Percentiles rank a stretch among this genome's conserved stretches.
Conservation (phyloP, 2,888 invertebrate genomes). For the Strigamia crassipes region DNA sequence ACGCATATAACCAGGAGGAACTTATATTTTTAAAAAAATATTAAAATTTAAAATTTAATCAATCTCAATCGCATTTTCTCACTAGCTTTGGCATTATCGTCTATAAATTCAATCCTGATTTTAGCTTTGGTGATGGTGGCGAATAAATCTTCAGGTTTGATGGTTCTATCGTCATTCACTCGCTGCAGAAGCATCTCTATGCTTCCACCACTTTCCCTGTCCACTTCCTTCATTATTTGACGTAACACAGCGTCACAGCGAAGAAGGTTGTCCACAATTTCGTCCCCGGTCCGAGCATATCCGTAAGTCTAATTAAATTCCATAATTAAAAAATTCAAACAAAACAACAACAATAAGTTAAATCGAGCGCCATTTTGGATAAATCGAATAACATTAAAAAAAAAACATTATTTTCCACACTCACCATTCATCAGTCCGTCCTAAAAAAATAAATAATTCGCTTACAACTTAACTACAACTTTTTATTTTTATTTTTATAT, state of each 20-base stretch:
- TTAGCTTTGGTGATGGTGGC: not conserved
- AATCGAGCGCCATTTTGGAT: too few relatives aligned
- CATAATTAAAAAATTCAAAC: too few relatives aligned
- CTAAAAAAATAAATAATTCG: not conserved
- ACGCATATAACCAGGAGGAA: not conserved
- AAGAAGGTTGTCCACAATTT: slow-evolving; percentile 35
- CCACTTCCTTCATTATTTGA: slow-evolving; percentile 3
- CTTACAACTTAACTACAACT: not conserved
- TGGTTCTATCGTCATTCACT: not conserved
- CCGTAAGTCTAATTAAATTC: not conserved
- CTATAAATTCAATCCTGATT: slow-evolving; percentile 8
- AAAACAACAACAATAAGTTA: too few relatives aligned
- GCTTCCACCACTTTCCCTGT: not conserved
- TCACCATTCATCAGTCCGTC: slow-evolving; percentile 17
- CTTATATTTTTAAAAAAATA: slow-evolving; percentile 15
- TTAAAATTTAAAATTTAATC: not conserved
- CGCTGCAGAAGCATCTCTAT: not conserved
- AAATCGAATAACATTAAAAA: too few relatives aligned
- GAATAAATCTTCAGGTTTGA: not conserved
- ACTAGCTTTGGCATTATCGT: not conserved
- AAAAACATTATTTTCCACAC: not conserved
- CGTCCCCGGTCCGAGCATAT: slow-evolving; percentile 10
- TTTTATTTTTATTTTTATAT: not conserved
- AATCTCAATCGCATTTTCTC: not conserved
- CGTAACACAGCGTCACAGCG: not conserved